Percentiles rank a stretch among this genome's conserved stretches.
These are phyloP conservation scores for Balaenoptera acutorostrata DNA, from an alignment of 2,113 vertebrate genomes.

Conservation along the genomic window DNA sequence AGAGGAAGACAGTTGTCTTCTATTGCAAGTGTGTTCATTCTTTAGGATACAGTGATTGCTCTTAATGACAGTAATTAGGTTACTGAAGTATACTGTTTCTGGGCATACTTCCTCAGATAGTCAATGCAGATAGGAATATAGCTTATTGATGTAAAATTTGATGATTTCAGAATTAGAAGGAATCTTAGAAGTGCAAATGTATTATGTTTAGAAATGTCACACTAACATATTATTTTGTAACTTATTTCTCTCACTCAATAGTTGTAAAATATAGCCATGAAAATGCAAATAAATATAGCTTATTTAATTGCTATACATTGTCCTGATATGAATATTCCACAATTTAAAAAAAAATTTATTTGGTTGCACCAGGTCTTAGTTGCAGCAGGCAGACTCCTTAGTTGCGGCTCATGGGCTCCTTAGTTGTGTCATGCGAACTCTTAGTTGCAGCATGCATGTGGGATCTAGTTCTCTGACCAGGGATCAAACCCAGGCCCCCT, in stretches of 20 bases:
- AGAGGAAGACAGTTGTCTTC: neutral
- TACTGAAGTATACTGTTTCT: neutral
- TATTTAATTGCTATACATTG: neutral
- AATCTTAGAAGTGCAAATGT: neutral
- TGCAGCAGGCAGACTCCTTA: too few species aligned
- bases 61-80: neutral
- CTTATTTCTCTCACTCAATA: neutral
- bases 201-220: slow-evolving; percentile 22
- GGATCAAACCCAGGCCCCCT: too few species aligned
- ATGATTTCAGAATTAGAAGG: slow-evolving; percentile 12
- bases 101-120: neutral
- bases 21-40: neutral
- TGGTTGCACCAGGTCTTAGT: too few species aligned
- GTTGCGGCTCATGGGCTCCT: too few species aligned
- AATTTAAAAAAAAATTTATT: neutral
- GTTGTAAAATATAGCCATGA: neutral
- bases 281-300: neutral
- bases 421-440: too few species aligned
- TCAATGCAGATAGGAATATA: neutral
- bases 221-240: neutral
- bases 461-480: too few species aligned
- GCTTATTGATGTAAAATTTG: slow-evolving; percentile 6
- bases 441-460: too few species aligned
- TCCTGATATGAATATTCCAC: neutral
- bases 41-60: neutral